These are phyloP conservation scores for Spheniscus humboldti DNA, from an alignment of 2,797 vertebrate genomes.

Conservation along the genomic window DNA sequence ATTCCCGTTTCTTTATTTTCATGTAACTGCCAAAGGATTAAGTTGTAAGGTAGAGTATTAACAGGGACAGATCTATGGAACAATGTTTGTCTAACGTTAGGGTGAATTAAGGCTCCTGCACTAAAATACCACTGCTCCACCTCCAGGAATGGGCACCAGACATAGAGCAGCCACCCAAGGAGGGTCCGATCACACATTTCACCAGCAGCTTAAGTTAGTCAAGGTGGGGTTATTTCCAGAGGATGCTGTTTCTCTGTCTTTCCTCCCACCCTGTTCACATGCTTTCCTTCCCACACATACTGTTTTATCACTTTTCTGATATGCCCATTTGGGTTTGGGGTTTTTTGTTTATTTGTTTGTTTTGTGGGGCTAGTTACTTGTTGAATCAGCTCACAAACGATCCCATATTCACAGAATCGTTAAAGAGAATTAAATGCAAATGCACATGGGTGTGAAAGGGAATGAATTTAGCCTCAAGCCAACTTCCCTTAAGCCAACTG, in stretches of 20 bases:
- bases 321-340: not conserved
- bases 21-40: not conserved
- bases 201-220: not conserved
- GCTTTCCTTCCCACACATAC: not conserved
- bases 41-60: not conserved
- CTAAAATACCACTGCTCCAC: not conserved
- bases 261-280: not conserved
- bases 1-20: not conserved
- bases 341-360: not conserved
- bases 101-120: not conserved
- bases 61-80: not conserved
- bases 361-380: not conserved
- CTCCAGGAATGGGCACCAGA: not conserved
- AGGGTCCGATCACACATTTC: not conserved
- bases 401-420: not conserved
- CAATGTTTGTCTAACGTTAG: not conserved
- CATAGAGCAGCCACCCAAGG: not conserved
- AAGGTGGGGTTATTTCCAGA: not conserved
- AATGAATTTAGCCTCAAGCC: not conserved
- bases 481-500: not conserved
- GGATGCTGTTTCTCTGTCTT: not conserved
- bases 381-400: not conserved
- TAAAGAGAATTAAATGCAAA: slow-evolving; percentile 21
- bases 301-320: not conserved
- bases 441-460: not conserved